Conservation (phyloP, 2,797 vertebrate genomes). For the Naso thynnoides region DNA sequence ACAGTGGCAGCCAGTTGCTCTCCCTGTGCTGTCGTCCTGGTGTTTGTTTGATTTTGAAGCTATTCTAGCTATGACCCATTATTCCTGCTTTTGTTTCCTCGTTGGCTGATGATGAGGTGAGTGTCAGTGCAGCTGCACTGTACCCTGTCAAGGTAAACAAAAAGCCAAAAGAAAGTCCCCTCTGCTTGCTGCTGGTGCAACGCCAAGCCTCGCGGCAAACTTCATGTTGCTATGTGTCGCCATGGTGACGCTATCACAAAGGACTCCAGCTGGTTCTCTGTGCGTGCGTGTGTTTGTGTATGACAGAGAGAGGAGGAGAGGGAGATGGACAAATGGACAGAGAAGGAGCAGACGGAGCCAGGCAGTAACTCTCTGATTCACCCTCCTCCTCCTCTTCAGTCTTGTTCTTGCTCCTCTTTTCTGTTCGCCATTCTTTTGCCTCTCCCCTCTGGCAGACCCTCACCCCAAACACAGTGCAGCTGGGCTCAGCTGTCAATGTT, state of each 20-base stretch:
- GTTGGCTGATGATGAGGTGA: slow-evolving; percentile 43
- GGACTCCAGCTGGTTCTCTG: slow-evolving; percentile 80
- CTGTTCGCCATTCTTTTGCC: slow-evolving; percentile 57
- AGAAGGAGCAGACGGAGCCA: slow-evolving; percentile 59
- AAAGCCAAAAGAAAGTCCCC: slow-evolving; percentile 62
- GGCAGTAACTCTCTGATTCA: slow-evolving; percentile 63
- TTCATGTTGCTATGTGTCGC: slow-evolving; percentile 77
- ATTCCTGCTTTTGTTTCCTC: slow-evolving; percentile 34
- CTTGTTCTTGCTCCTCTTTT: slow-evolving; percentile 47
- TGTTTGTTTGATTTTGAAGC: slow-evolving; percentile 35
- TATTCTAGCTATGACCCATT: slow-evolving; percentile 8
- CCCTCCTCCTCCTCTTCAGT: slow-evolving; percentile 46
- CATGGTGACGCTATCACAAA: slow-evolving; percentile 83
- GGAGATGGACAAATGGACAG: slow-evolving; percentile 68
- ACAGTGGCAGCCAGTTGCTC: slow-evolving; percentile 3
- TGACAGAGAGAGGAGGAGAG: slow-evolving; percentile 34
- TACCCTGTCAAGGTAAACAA: slow-evolving; percentile 73
- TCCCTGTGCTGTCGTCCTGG: background rate
- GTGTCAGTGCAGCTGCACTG: slow-evolving; percentile 65
- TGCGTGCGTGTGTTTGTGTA: slow-evolving; percentile 31
- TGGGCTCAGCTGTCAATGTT: slow-evolving; percentile 83
- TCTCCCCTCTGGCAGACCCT: slow-evolving; percentile 70
- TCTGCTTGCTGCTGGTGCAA: slow-evolving; percentile 59
- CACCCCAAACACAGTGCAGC: slow-evolving; percentile 80
- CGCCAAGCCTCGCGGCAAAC: slow-evolving; percentile 69